A percentile compares a stretch with the other conserved stretches of the same genome.
phyloP scores from a whole-genome alignment of 23 tunicate genomes.

The Styela plicata region DNA sequence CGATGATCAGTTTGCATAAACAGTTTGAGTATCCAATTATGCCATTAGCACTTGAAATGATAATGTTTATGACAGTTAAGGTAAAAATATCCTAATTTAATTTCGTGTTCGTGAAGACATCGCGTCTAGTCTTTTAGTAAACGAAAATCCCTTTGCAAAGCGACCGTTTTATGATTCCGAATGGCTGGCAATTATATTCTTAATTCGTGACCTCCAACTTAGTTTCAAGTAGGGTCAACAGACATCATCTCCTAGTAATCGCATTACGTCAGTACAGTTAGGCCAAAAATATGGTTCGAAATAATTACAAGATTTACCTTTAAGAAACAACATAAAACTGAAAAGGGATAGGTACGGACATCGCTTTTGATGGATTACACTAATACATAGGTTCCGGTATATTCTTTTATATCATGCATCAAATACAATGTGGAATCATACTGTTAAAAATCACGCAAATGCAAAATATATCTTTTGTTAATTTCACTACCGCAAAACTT shows the following conservation, averaged over 20 bases:
- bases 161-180: neutral
- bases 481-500: too few species aligned
- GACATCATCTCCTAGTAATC: neutral
- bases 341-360: neutral
- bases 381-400: neutral
- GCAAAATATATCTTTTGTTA: too few species aligned
- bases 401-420: too few species aligned
- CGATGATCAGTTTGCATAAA: neutral
- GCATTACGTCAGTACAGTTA: neutral
- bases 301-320: neutral
- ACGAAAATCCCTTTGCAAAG: neutral
- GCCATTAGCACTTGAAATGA: neutral
- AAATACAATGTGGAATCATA: neutral
- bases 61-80: neutral
- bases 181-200: neutral
- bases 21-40: neutral
- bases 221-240: neutral
- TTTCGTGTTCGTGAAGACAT: neutral
- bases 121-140: neutral
- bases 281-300: neutral
- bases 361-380: neutral
- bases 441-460: neutral
- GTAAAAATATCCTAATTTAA: neutral
- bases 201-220: neutral
- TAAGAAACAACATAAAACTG: neutral